Conservation (phyloP, 2,113 vertebrate species). For the Pandion haliaetus region DNA sequence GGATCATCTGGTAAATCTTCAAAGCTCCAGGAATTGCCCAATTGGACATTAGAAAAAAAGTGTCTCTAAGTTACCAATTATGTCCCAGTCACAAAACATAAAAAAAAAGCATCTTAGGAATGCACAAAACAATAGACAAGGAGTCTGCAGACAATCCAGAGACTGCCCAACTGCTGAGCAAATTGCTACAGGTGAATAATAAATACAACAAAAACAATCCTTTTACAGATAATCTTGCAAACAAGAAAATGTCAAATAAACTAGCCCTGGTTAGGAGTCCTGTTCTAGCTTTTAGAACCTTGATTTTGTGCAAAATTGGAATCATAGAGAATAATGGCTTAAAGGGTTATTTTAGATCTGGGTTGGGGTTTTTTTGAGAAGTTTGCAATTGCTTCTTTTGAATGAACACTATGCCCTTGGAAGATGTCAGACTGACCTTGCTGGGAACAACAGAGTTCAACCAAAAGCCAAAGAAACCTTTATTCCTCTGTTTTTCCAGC, state of each 20-base stretch:
- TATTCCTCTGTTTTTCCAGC: background rate
- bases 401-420: background rate
- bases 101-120: background rate
- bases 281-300: background rate
- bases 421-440: background rate
- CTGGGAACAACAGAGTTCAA: background rate
- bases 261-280: background rate
- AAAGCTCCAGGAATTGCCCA: slow-evolving; percentile 29
- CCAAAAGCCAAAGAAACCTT: background rate
- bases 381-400: background rate
- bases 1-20: slow-evolving; percentile 40
- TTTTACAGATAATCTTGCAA: background rate
- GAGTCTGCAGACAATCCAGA: background rate
- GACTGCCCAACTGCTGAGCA: background rate
- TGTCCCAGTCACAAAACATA: background rate
- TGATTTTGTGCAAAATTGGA: background rate
- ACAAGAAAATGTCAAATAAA: background rate
- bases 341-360: background rate
- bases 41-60: background rate
- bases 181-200: background rate
- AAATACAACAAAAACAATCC: background rate
- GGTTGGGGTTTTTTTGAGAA: background rate
- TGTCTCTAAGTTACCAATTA: background rate
- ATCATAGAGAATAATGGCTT: background rate
- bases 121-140: background rate